These are phyloP conservation scores for Drosophila monieri DNA, from an alignment of 2,888 invertebrate genomes.

Conservation along the genomic window DNA sequence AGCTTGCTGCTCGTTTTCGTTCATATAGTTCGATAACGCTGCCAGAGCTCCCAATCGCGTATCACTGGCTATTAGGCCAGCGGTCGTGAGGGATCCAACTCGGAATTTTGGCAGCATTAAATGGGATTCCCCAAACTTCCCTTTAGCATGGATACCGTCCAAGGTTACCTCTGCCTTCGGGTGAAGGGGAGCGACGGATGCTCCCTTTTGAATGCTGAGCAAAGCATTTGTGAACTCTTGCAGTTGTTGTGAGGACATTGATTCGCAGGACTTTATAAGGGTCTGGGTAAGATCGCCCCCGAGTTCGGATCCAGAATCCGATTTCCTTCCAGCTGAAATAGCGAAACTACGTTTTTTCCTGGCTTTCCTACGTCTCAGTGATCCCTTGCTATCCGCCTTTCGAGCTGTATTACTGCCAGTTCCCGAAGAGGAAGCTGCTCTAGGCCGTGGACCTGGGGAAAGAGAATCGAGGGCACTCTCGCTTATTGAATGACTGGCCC, in stretches of 20 bases:
- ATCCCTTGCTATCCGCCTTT: conserved; percentile 83
- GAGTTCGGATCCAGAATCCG: conserved; percentile 86
- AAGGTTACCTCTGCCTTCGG: conserved; percentile 37
- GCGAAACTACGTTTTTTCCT: conserved; percentile 81
- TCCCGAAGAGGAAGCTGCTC: conserved; percentile 72
- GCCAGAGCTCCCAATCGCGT: conserved; percentile 83
- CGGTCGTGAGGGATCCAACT: conserved; percentile 85
- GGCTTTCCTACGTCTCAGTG: conserved; percentile 82
- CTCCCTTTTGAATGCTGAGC: conserved; percentile 64
- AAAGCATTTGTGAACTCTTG: conserved; percentile 86
- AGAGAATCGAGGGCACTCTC: conserved; percentile 94
- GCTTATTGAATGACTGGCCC: conserved; percentile 91
- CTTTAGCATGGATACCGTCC: conserved; percentile 34
- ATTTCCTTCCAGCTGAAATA: conserved; percentile 78
- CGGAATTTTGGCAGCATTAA: conserved; percentile 87
- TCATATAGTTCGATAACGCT: conserved; percentile 83
- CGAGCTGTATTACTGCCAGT: conserved; percentile 69
- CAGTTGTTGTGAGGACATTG: conserved; percentile 86
- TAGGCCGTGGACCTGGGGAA: conserved; percentile 83
- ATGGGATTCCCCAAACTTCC: conserved; percentile 84
- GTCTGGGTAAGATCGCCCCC: conserved; percentile 69
- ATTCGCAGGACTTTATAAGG: conserved; percentile 85
- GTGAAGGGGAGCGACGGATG: conserved; percentile 18
- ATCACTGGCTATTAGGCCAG: conserved; percentile 80
- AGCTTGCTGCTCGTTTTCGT: conserved; percentile 81